A percentile compares a stretch with the other conserved stretches of the same genome.
Evolutionary conservation across 2,888 invertebrate genomes (phyloP).

Genomic region (Perdita meconis): DNA sequence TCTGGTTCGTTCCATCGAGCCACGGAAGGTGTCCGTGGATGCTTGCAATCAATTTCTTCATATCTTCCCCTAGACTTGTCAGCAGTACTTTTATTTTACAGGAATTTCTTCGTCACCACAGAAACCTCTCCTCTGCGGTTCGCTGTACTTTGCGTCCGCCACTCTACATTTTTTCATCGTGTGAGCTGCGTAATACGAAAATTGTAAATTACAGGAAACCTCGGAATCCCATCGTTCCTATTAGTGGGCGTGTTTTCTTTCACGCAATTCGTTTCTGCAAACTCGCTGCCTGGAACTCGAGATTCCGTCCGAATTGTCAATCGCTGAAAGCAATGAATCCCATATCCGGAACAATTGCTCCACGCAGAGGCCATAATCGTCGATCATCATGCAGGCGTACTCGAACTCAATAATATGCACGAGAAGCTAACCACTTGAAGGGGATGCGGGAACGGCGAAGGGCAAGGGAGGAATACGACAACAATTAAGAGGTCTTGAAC

Average conservation of each 20-base stretch:
- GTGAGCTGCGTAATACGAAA: no score
- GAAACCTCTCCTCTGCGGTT: no score
- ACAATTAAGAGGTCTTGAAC: slow-evolving; percentile 56
- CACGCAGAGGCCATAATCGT: slow-evolving; percentile 8
- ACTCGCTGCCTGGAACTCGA: no score
- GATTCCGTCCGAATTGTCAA: no score
- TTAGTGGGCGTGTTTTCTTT: no score
- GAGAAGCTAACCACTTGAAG: slow-evolving; percentile 25
- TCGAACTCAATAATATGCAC: slow-evolving; percentile 32
- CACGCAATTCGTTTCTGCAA: no score
- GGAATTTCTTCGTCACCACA: background rate
- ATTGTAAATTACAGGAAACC: no score
- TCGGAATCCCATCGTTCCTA: no score
- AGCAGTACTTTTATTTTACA: slow-evolving; percentile 25
- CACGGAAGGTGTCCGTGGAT: slow-evolving; percentile 23
- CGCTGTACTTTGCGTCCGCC: no score
- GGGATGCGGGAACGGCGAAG: background rate
- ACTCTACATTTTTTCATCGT: no score
- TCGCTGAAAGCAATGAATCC: background rate
- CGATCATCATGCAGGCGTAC: slow-evolving; percentile 16
- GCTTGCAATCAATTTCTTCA: slow-evolving; percentile 25
- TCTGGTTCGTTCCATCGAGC: slow-evolving; percentile 29
- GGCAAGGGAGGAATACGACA: slow-evolving; percentile 36
- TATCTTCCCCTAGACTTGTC: slow-evolving; percentile 22
- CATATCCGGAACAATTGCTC: background rate